A percentile compares a stretch with the other conserved stretches of the same genome.
These are phyloP conservation scores for Coptotermes formosanus DNA, from an alignment of 1,140 invertebrate species.

Conservation along the genomic window DNA sequence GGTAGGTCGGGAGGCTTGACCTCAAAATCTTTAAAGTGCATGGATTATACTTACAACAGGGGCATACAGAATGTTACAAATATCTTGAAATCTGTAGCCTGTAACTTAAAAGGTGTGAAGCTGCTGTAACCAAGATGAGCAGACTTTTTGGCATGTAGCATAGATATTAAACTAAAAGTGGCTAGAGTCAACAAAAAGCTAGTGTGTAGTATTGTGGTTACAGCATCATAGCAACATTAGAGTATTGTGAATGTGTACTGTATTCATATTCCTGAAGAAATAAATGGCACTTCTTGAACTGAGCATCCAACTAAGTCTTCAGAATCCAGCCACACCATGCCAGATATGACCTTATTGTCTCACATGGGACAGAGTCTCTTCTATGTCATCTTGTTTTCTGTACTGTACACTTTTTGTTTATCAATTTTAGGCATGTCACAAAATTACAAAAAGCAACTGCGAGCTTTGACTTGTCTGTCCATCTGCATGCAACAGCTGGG, in stretches of 20 bases:
- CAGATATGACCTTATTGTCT: no score
- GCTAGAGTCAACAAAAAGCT: not conserved
- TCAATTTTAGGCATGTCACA: no score
- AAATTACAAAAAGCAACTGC: no score
- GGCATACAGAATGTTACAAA: not conserved
- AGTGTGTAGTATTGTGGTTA: slow-evolving; percentile 6
- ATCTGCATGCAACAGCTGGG: no score
- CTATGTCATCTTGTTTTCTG: no score
- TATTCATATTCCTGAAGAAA: not conserved
- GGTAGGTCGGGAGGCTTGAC: not conserved
- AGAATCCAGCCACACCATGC: no score
- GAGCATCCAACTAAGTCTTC: no score
- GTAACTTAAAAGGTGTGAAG: not conserved
- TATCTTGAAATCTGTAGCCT: not conserved
- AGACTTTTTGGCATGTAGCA: not conserved
- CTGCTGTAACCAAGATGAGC: not conserved
- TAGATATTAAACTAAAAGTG: not conserved
- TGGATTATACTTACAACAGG: not conserved
- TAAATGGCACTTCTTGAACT: not conserved
- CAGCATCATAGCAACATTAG: not conserved
- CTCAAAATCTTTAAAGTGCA: not conserved
- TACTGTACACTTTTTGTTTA: no score
- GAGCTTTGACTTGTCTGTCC: no score
- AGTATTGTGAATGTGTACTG: not conserved
- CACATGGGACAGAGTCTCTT: no score